Conservation (phyloP, 2,113 vertebrate species). For the Apaloderma vittatum region DNA sequence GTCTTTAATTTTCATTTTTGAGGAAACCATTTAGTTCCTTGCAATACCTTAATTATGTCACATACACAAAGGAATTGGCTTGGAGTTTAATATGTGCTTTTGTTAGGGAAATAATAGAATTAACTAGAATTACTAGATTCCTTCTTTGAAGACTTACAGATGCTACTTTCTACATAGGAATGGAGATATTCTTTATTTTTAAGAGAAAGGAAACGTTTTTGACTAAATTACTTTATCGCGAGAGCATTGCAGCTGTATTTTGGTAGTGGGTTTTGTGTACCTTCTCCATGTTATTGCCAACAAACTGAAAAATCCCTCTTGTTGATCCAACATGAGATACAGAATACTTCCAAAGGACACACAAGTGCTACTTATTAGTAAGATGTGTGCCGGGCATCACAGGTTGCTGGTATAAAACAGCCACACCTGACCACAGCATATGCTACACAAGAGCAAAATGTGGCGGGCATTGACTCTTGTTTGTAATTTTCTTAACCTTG, state of each 20-base stretch:
- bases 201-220: neutral
- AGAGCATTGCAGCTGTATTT: neutral
- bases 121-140: neutral
- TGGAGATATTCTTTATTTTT: neutral
- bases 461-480: neutral
- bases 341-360: neutral
- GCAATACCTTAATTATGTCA: slow-evolving; percentile 1
- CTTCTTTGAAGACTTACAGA: slow-evolving; percentile 24
- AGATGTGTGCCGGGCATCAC: neutral
- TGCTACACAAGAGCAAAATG: neutral
- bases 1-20: neutral
- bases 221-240: neutral
- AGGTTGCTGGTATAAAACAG: neutral
- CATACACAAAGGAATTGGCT: slow-evolving; percentile 10
- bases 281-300: neutral
- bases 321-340: neutral
- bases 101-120: neutral
- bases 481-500: slow-evolving; percentile 25
- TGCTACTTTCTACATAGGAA: neutral
- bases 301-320: neutral
- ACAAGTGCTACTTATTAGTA: neutral
- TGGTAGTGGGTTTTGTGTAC: neutral
- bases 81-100: neutral
- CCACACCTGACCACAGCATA: neutral
- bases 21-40: neutral